Evolutionary conservation across 2,113 vertebrate genomes (phyloP), one percentile per base, ranked within the genome.

Genomic region (Hypanus sabinus): DNA sequence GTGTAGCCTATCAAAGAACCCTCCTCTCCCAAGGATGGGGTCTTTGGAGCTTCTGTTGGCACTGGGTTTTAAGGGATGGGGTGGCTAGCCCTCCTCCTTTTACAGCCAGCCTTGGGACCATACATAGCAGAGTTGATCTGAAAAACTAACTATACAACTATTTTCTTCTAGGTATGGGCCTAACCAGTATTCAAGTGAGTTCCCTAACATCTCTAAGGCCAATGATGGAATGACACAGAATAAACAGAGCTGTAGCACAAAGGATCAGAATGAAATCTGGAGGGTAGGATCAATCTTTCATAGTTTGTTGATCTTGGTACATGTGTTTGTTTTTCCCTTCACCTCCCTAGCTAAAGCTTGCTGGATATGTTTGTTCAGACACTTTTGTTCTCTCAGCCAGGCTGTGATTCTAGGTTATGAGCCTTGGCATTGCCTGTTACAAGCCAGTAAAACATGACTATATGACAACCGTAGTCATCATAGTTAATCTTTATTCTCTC

Each of bases 201-300:
- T 93, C 11, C 91, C 91, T 14, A 93, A 22, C 22, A 73, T 93
- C 27, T 71, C 70, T 36, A 73, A 55, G 22, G 38, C 30, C 5
- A 93, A 36, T 22, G 91, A 11, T 75, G 68, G 20, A 71, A 46
- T 93, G 65, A 93, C 20, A 33, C 87, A 36, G 87, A 91, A 55
- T 46, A 73, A 24, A 71, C 22, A 55, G 38, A 71, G 24, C 38
- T 93, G 73, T 55, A 93, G 20, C 91, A 30, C 91, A 4, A 75
- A 71, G 38, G 91, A 93, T 6, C 91, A 93, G 91, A 93, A 73
- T 93, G 91, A 93, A 3, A 46, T 22, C 1, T 93, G 91, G 91
- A 93, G 71, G 91, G 91, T 93, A 73, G 36, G 36, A 30, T 10
- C 90, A 70, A 71, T 60, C 8, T 71, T 20, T 30, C 20, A 46